Conservation (phyloP, 1,140 invertebrate species). For the Caenorhabditis brenneri region DNA sequence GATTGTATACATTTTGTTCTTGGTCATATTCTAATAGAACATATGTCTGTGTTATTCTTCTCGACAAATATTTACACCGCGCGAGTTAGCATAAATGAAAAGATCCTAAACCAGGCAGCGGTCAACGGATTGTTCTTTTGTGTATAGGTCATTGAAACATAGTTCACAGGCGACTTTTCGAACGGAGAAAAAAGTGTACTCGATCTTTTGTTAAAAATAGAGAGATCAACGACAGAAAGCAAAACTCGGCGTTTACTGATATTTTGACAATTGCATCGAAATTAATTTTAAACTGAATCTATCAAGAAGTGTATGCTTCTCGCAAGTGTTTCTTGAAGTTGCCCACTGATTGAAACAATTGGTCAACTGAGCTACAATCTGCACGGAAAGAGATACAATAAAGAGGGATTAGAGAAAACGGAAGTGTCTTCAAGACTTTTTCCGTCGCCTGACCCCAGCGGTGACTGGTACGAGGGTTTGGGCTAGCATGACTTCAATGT, state of each 20-base stretch:
- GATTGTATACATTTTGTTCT: not conserved
- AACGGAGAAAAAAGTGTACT: not conserved
- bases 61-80: not conserved
- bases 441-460: not conserved
- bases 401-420: not conserved
- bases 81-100: not conserved
- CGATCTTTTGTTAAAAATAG: not conserved
- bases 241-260: not conserved
- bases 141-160: not conserved
- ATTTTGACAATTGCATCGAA: no score
- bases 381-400: conserved; percentile 43
- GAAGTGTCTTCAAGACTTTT: not conserved
- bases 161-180: not conserved
- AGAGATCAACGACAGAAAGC: not conserved
- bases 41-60: not conserved
- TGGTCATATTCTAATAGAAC: not conserved
- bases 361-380: conserved; percentile 16
- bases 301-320: not conserved
- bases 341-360: not conserved
- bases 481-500: not conserved
- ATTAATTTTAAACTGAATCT: no score
- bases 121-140: not conserved
- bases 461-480: not conserved
- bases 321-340: no score
- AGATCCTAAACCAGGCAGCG: not conserved